Conservation (phyloP, 2,113 vertebrate species). For the Atrichornis clamosus region DNA sequence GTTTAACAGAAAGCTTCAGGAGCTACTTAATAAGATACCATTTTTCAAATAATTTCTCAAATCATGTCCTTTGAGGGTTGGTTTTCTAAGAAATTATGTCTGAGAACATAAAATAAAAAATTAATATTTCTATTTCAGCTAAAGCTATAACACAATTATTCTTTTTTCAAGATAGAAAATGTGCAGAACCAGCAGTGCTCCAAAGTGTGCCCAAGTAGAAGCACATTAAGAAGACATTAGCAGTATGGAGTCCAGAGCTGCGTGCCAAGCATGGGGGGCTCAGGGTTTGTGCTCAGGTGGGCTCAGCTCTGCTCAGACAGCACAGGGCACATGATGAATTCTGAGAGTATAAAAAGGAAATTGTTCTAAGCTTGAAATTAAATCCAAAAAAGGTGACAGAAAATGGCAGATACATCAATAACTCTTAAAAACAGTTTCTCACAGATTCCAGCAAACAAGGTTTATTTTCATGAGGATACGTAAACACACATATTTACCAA, state of each 20-base stretch:
- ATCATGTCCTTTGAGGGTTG: not conserved
- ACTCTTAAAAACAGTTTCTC: not conserved
- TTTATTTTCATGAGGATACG: not conserved
- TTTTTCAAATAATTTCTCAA: not conserved
- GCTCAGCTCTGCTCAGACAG: not conserved
- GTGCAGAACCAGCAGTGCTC: not conserved
- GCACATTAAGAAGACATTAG: slow-evolving; percentile 17
- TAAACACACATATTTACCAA: not conserved
- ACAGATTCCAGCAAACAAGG: not conserved
- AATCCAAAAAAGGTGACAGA: not conserved
- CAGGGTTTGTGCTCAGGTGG: not conserved
- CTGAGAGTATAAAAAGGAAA: not conserved
- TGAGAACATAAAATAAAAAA: not conserved
- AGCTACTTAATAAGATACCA: not conserved
- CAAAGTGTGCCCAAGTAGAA: slow-evolving; percentile 20
- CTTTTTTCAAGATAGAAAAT: not conserved
- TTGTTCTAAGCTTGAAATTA: not conserved
- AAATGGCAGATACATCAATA: not conserved
- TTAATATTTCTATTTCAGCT: not conserved
- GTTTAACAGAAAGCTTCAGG: not conserved
- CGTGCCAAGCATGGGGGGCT: not conserved
- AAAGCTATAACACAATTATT: not conserved
- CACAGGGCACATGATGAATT: not conserved
- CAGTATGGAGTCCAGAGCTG: not conserved
- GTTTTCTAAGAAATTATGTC: not conserved